Evolutionary conservation across 2,113 vertebrate species (phyloP).

Genomic region (Clinocottus analis): DNA sequence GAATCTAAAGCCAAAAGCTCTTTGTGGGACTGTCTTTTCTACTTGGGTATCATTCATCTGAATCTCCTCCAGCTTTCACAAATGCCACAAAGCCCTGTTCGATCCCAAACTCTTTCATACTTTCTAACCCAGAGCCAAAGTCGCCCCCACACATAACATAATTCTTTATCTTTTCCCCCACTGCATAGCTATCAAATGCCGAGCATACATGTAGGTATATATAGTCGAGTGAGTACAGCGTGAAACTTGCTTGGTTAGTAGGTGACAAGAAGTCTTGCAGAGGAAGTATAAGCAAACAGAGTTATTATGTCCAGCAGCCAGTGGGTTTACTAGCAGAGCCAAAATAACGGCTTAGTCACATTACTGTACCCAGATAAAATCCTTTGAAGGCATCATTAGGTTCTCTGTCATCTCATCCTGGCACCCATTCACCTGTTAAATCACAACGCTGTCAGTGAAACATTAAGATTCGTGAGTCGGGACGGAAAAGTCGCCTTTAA

Average conservation of each 20-base stretch:
- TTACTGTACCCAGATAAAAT: conserved; percentile 92
- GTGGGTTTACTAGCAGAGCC: conserved; percentile 47
- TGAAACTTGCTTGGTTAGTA: conserved; percentile 67
- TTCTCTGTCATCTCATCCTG: conserved; percentile 81
- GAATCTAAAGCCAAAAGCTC: conserved; percentile 24
- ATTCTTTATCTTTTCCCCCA: neutral
- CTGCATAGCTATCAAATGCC: neutral
- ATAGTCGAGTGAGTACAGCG: neutral
- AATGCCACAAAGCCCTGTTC: conserved; percentile 58
- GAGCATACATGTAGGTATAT: neutral
- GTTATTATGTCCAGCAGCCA: conserved; percentile 38
- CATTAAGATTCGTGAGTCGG: neutral
- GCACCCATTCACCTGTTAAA: conserved; percentile 93
- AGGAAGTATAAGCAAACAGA: conserved; percentile 27
- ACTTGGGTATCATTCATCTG: conserved; percentile 17
- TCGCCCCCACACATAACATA: too few relatives aligned
- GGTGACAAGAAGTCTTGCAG: conserved; percentile 56
- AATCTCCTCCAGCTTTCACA: conserved; percentile 58
- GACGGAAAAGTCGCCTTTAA: neutral
- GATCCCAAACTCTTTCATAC: neutral
- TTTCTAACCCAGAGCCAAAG: too few relatives aligned
- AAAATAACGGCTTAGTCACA: conserved; percentile 48
- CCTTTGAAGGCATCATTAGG: conserved; percentile 80
- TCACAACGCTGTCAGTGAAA: conserved; percentile 72
- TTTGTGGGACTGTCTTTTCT: conserved; percentile 60